Evolutionary conservation across 1,140 invertebrate genomes (phyloP).

Genomic region (Rhizoglyphus robini): DNA sequence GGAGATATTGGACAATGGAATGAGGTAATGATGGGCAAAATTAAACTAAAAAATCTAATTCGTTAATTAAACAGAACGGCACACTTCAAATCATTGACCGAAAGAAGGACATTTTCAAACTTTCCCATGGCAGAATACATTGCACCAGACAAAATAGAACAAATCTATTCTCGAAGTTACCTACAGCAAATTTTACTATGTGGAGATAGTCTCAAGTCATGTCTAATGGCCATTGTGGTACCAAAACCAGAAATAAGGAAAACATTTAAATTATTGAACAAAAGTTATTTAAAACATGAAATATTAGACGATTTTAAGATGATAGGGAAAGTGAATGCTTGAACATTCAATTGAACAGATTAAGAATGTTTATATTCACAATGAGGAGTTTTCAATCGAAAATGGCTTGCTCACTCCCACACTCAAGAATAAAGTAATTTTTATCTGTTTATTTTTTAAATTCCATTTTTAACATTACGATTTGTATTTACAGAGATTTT

Average conservation of each 20-base stretch:
- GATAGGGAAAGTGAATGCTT: conserved; percentile 69
- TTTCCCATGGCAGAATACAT: conserved; percentile 97
- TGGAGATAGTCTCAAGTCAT: conserved; percentile 92
- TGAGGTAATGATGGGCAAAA: neutral
- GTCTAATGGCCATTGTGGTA: conserved; percentile 81
- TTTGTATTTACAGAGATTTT: neutral
- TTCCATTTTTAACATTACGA: neutral
- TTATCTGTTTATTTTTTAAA: neutral
- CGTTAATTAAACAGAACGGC: conserved; percentile 36
- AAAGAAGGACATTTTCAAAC: conserved; percentile 90
- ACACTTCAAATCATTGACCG: conserved; percentile 87
- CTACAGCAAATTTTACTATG: conserved; percentile 92
- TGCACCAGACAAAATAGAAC: conserved; percentile 97
- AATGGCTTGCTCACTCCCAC: conserved; percentile 93
- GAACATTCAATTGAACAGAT: conserved; percentile 87
- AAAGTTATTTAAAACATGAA: conserved; percentile 75
- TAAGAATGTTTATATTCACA: conserved; percentile 83
- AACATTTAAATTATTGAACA: too few species aligned
- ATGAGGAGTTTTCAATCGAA: conserved; percentile 86
- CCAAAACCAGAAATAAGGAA: too few species aligned
- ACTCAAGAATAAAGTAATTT: conserved; percentile 71
- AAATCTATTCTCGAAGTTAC: conserved; percentile 80
- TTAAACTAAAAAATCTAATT: neutral
- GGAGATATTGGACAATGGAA: conserved; percentile 82
- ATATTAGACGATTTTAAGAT: conserved; percentile 69